A percentile compares a stretch with the other conserved stretches of the same genome.
Conservation (phyloP, 2,888 invertebrate species). For the Dryomyza anilis region DNA sequence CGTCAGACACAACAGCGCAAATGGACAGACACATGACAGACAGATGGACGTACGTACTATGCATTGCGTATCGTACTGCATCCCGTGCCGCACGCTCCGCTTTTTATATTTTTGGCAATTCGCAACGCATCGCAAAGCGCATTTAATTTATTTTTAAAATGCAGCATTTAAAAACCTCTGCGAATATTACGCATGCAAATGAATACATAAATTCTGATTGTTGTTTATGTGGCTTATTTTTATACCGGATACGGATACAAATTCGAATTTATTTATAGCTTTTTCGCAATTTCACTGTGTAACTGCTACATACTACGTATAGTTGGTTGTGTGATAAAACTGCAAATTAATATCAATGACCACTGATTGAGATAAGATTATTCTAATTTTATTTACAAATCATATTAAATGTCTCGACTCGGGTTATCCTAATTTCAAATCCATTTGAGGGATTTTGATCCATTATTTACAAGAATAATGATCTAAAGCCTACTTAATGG, state of each 20-base stretch:
- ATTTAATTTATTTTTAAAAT: conserved; percentile 13
- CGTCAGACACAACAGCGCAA: not conserved
- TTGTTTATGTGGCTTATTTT: not conserved
- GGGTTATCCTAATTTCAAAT: too few relatives aligned
- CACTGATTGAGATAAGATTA: too few relatives aligned
- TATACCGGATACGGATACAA: conserved; percentile 20
- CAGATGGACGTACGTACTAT: not conserved
- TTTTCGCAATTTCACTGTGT: too few relatives aligned
- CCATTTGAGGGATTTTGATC: too few relatives aligned
- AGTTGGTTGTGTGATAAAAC: too few relatives aligned
- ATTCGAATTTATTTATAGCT: not conserved
- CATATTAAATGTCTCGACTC: too few relatives aligned
- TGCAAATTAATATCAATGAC: too few relatives aligned
- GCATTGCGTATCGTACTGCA: not conserved
- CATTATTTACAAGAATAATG: too few relatives aligned
- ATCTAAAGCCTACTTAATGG: too few relatives aligned
- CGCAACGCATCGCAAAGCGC: not conserved
- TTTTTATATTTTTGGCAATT: not conserved
- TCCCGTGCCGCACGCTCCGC: not conserved
- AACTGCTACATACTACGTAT: too few relatives aligned
- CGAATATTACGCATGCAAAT: not conserved
- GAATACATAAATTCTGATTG: not conserved
- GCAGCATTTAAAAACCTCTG: not conserved
- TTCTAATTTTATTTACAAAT: too few relatives aligned
- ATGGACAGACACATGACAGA: not conserved